Evolutionary conservation across 37 sponge, comb jelly and placozoan species (phyloP).

Genomic region (Ephydatia muelleri): DNA sequence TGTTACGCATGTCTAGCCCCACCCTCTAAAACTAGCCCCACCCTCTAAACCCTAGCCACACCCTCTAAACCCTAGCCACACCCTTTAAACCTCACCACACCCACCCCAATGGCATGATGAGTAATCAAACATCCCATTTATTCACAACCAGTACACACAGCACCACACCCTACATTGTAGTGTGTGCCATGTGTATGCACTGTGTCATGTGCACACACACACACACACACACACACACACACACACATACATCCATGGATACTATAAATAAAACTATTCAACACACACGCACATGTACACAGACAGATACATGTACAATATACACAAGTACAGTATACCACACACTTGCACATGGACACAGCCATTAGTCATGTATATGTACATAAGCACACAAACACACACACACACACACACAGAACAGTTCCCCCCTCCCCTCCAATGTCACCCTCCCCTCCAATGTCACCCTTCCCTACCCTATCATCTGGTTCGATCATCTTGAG

Average conservation of each 20-base stretch:
- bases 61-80: too few species aligned
- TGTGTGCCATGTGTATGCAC: too few species aligned
- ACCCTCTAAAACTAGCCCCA: too few species aligned
- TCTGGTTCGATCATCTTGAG: conserved; percentile 71
- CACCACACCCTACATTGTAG: too few species aligned
- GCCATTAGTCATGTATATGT: neutral
- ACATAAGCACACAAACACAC: neutral
- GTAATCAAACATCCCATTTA: too few species aligned
- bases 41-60: too few species aligned
- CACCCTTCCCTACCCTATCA: conserved; percentile 43
- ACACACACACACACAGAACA: conserved; percentile 11
- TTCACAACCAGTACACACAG: too few species aligned
- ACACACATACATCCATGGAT: conserved; percentile 4
- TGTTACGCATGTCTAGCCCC: too few species aligned
- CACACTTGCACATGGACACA: neutral
- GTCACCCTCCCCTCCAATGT: neutral
- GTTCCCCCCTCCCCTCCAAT: too few species aligned
- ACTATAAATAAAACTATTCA: neutral
- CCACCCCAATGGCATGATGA: too few species aligned
- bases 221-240: conserved; percentile 9
- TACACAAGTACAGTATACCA: neutral
- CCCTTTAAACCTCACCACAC: too few species aligned
- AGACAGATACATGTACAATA: neutral
- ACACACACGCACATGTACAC: neutral
- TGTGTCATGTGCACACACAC: too few species aligned